Evolutionary conservation across 2,113 vertebrate genomes (phyloP), one percentile per base, ranked within the genome.

Genomic region (Phalacrocorax pelagicus): DNA sequence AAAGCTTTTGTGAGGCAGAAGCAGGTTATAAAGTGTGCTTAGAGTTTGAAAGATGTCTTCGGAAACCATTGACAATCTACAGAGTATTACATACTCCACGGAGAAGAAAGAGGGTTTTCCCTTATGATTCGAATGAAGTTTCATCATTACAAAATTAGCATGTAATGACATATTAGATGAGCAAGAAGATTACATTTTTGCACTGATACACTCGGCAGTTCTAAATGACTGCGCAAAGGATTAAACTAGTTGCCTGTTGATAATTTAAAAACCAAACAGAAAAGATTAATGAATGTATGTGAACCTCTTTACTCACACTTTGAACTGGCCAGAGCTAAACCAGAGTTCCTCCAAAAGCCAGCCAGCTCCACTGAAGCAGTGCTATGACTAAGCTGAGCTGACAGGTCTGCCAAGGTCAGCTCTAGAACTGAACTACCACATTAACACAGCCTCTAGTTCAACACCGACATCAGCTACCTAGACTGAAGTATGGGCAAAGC

Each of bases 21-120:
- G 36, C 12, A n/a, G 11, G 7, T 74, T 81, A 34, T 13, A 23
- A 94, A 81, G 32, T n/a, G 47, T 71, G 30, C 44, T 34, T 59
- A 55, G 11, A 71, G 84, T 49, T 79, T 71, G 30, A 75, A 91
- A 94, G 22, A 47, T 12, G 18, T 36, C 38, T 81, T 92, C 51
- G 66, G 42, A 87, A 93, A 67, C 26, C 29, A 62, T 0, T 49
- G 46, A 47, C 32, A 21, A 17, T 30, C 51, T 55, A 57, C 15
- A 42, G 13, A 3, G 5, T 40, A 20, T 47, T 84, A 75, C 12
- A 44, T 4, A 65, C 12, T 47, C 10, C 29, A 74, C 1, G 0
- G 10, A 77, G 38, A 70, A 12, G 23, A 34, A 78, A 34, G 29
- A 63, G 6, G 2, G 8, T 12, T 82, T 81, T 40, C 36, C 22